These are phyloP conservation scores for Acipenser oxyrinchus DNA, from an alignment of 2,797 vertebrate genomes.

Conservation along the genomic window DNA sequence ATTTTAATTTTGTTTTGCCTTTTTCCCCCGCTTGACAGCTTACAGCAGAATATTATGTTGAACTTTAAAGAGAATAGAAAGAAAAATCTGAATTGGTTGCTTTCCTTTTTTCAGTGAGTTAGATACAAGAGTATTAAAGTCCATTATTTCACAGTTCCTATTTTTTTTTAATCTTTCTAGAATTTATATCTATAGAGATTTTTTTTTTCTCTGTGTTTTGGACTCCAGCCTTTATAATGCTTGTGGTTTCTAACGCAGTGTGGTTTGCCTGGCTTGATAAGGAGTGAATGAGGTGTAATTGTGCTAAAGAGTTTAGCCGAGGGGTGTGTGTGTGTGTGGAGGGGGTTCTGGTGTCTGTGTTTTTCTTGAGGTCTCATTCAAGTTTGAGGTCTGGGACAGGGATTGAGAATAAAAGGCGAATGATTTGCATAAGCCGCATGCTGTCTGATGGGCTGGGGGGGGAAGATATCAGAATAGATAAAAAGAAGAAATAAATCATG, in stretches of 20 bases:
- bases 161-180: too few species aligned
- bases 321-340: conserved; percentile 32
- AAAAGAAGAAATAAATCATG: conserved; percentile 59
- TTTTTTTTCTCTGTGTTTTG: neutral
- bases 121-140: too few species aligned
- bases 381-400: conserved; percentile 65
- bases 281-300: conserved; percentile 38
- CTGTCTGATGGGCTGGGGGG: conserved; percentile 54
- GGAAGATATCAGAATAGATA: conserved; percentile 66
- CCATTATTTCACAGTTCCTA: too few species aligned
- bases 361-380: conserved; percentile 75
- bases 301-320: conserved; percentile 39
- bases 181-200: neutral
- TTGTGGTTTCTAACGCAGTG: neutral
- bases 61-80: conserved; percentile 1
- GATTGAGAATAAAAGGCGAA: conserved; percentile 59
- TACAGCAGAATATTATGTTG: neutral
- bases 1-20: conserved; percentile 33
- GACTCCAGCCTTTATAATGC: neutral
- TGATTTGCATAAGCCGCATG: conserved; percentile 84
- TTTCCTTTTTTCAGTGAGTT: too few species aligned
- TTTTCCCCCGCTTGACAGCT: conserved; percentile 49
- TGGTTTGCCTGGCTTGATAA: conserved; percentile 21
- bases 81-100: too few species aligned
- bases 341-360: conserved; percentile 43